Conservation (phyloP, 1,140 invertebrate species). For the Proctacanthus coquilletti region DNA sequence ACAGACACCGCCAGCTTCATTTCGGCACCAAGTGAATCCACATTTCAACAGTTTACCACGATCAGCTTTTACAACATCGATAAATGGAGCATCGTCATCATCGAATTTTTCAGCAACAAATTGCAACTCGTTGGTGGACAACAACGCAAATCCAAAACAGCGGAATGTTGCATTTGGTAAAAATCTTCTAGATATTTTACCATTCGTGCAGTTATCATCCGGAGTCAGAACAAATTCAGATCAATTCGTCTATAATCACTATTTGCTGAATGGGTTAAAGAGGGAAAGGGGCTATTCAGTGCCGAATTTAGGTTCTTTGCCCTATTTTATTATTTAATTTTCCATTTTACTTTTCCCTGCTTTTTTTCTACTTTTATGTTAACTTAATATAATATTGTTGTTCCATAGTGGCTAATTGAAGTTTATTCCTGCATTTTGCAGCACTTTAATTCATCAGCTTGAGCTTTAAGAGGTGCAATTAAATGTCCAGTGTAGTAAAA, state of each 20-base stretch:
- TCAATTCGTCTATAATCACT: not conserved
- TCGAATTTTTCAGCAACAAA: slow-evolving; percentile 6
- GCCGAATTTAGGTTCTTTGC: slow-evolving; percentile 77
- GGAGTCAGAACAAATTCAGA: not conserved
- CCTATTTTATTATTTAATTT: no score
- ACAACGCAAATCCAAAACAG: slow-evolving; percentile 26
- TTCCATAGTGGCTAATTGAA: no score
- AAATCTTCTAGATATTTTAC: slow-evolving; percentile 9
- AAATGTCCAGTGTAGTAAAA: no score
- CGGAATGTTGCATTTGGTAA: slow-evolving; percentile 33
- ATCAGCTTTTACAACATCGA: slow-evolving; percentile 26
- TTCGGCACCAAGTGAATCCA: slow-evolving; percentile 48
- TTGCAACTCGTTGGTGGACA: slow-evolving; percentile 20
- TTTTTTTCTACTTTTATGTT: no score
- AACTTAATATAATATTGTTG: no score
- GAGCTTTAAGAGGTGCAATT: no score
- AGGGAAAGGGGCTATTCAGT: slow-evolving; percentile 61
- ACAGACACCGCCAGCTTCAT: slow-evolving; percentile 53
- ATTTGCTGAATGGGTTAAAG: slow-evolving; percentile 52
- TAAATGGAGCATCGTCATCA: not conserved
- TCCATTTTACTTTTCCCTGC: slow-evolving; percentile 10
- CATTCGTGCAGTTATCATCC: not conserved
- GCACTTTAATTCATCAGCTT: no score
- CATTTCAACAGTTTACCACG: slow-evolving; percentile 69
- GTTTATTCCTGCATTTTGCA: no score